Evolutionary conservation across 2,888 invertebrate genomes (phyloP).

Genomic region (Geophilus truncorum): DNA sequence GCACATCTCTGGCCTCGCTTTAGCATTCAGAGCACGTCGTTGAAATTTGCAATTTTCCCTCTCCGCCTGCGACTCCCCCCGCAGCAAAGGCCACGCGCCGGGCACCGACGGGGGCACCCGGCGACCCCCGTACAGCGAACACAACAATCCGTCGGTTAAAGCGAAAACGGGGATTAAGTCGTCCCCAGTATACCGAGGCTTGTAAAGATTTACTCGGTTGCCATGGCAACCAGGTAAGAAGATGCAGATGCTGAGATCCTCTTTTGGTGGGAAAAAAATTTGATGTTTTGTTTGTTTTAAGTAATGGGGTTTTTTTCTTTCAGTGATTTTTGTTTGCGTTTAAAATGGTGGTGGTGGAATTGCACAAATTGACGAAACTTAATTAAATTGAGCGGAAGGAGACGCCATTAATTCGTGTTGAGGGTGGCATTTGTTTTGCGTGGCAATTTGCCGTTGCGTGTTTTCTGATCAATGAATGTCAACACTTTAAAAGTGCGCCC

Average conservation of each 20-base stretch:
- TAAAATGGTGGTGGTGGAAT: constrained; percentile 1
- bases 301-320: background rate
- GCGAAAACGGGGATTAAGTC: background rate
- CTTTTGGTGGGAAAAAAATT: background rate
- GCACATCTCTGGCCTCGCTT: constrained; percentile 25
- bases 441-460: constrained; percentile 5
- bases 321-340: background rate
- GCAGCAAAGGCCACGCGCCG: constrained; percentile 11
- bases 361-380: constrained; percentile 12
- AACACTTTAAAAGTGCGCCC: background rate
- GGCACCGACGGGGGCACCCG: background rate
- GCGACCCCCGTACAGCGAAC: background rate
- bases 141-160: background rate
- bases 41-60: constrained; percentile 33
- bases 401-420: constrained; percentile 5
- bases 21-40: constrained; percentile 32
- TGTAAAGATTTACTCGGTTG: constrained; percentile 8
- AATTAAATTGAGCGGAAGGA: constrained; percentile 16
- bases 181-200: background rate
- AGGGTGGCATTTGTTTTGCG: constrained; percentile 14
- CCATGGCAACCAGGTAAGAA: background rate
- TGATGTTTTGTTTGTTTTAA: background rate
- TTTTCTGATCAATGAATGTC: constrained; percentile 20
- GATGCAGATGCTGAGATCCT: background rate
- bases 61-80: constrained; percentile 25